A percentile compares a stretch with the other conserved stretches of the same genome.
Evolutionary conservation across 1,140 invertebrate genomes (phyloP).

Genomic region (Neoseiulus cucumeris): DNA sequence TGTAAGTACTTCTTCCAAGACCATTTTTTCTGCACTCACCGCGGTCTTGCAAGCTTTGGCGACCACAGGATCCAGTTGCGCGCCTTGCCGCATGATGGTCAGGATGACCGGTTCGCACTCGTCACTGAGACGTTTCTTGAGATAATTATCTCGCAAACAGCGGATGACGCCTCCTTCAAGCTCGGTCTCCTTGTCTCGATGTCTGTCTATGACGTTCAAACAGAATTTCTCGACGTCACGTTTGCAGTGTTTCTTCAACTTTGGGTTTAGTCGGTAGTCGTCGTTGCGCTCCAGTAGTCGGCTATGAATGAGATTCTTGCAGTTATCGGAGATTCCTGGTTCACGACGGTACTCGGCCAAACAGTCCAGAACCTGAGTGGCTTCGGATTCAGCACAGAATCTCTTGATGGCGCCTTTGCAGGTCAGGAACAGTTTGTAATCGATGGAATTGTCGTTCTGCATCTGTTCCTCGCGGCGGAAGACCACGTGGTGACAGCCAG

Average conservation of each 20-base stretch:
- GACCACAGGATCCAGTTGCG: conserved; percentile 58
- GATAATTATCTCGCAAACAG: conserved; percentile 28
- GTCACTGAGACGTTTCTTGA: conserved; percentile 25
- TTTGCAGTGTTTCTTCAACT: conserved; percentile 52
- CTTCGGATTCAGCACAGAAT: conserved; percentile 48
- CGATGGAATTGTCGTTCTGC: conserved; percentile 56
- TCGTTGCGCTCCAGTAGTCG: conserved; percentile 77
- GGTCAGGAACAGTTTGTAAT: conserved; percentile 56
- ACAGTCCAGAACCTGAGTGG: conserved; percentile 36
- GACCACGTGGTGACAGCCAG: conserved; percentile 49
- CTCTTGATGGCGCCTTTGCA: conserved; percentile 64
- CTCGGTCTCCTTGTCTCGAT: conserved; percentile 21
- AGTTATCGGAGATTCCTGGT: conserved; percentile 57
- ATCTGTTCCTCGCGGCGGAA: conserved; percentile 69
- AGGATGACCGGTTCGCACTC: conserved; percentile 60
- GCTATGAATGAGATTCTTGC: conserved; percentile 59
- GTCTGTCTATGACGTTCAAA: conserved; percentile 26
- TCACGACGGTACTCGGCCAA: conserved; percentile 54
- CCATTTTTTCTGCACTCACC: no score
- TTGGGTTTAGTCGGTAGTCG: conserved; percentile 77
- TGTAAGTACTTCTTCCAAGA: no score
- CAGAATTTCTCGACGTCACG: conserved; percentile 52
- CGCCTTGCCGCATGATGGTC: conserved; percentile 58
- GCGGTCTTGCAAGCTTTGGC: conserved; percentile 46
- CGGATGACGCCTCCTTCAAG: conserved; percentile 26